Conservation (phyloP, 2,797 vertebrate genomes). For the Hyperoplus immaculatus region DNA sequence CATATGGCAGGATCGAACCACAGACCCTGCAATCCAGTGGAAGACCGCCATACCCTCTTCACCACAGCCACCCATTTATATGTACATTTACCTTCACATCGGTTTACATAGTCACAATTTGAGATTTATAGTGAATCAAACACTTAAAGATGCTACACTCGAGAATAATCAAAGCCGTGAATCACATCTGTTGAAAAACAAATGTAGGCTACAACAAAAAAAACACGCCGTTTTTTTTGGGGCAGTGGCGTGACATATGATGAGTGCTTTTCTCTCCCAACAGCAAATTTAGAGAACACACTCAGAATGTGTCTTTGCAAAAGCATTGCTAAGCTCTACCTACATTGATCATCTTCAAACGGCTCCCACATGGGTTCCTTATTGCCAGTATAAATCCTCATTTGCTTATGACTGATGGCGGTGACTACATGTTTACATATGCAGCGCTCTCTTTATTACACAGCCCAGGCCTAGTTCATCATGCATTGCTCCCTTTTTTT, state of each 20-base stretch:
- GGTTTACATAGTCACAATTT: conserved; percentile 18
- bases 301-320: conserved; percentile 48
- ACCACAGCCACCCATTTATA: background rate
- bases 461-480: conserved; percentile 63
- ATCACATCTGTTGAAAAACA: conserved; percentile 36
- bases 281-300: conserved; percentile 45
- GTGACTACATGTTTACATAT: conserved; percentile 76
- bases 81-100: conserved; percentile 8
- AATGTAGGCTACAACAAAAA: conserved; percentile 20
- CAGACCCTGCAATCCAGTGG: too few species aligned
- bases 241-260: conserved; percentile 35
- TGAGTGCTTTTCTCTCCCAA: conserved; percentile 42
- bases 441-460: conserved; percentile 73
- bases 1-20: too few species aligned
- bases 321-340: conserved; percentile 47
- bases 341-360: conserved; percentile 70
- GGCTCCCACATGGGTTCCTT: conserved; percentile 63
- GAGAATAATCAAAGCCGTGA: conserved; percentile 40
- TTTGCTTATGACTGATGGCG: conserved; percentile 76
- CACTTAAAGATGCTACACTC: conserved; percentile 26
- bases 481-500: conserved; percentile 50
- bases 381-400: conserved; percentile 83
- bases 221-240: conserved; percentile 10
- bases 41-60: too few species aligned
- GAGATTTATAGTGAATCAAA: conserved; percentile 20